These are phyloP conservation scores for Antechinus flavipes DNA, from an alignment of 2,113 vertebrate genomes.

Conservation along the genomic window DNA sequence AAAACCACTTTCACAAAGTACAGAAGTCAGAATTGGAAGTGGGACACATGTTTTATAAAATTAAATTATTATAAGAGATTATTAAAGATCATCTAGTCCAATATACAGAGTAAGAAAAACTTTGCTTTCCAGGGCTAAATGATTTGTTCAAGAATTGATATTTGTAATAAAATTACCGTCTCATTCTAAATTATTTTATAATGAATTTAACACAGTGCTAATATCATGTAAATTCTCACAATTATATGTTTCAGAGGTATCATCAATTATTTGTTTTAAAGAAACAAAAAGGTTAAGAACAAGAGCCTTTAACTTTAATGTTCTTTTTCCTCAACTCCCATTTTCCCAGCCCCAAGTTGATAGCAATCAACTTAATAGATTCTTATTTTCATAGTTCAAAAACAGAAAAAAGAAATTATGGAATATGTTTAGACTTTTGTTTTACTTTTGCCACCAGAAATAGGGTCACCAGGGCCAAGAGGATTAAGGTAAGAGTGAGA, in stretches of 20 bases:
- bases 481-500: neutral
- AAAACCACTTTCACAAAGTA: neutral
- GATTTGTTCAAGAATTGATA: neutral
- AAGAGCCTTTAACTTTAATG: neutral
- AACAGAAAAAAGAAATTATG: neutral
- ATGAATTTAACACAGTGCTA: neutral
- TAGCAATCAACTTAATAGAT: neutral
- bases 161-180: neutral
- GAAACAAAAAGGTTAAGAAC: neutral
- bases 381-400: neutral
- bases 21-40: neutral
- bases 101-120: neutral
- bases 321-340: neutral
- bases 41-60: neutral
- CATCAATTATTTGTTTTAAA: slow-evolving; percentile 36
- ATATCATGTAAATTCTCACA: neutral
- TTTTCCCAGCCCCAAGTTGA: neutral
- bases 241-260: neutral
- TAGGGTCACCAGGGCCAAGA: neutral
- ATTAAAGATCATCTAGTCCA: neutral
- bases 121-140: neutral
- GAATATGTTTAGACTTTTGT: neutral
- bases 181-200: neutral
- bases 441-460: neutral
- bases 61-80: neutral